These are phyloP conservation scores for Apogon talboti DNA, from an alignment of 2,797 vertebrate genomes.

Conservation along the genomic window DNA sequence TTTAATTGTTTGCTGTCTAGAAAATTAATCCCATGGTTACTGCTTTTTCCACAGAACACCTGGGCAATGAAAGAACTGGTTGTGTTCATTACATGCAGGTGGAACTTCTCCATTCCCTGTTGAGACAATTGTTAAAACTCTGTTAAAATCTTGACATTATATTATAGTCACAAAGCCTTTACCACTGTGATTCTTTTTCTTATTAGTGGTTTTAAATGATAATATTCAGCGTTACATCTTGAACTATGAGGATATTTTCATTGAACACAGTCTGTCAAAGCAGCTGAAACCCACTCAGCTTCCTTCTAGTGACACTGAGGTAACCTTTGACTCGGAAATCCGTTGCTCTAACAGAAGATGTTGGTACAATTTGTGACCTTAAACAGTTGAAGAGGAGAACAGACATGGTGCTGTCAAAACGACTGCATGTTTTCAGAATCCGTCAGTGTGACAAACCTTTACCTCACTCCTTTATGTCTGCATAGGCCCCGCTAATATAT, in stretches of 20 bases:
- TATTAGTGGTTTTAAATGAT: neutral
- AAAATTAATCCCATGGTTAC: conserved; percentile 39
- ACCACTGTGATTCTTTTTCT: too few species aligned
- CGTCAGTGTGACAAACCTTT: neutral
- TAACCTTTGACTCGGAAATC: conserved; percentile 52
- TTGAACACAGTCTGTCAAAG: neutral
- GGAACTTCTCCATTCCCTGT: conserved; percentile 1
- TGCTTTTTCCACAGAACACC: conserved; percentile 41
- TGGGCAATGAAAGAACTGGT: conserved; percentile 22
- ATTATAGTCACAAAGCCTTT: neutral
- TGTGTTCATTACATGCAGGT: conserved; percentile 48
- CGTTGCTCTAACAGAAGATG: conserved; percentile 27
- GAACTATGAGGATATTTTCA: neutral
- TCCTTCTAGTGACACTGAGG: conserved; percentile 24
- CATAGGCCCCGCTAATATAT: neutral
- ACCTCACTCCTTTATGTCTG: neutral
- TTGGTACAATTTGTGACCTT: conserved; percentile 31
- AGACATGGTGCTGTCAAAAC: conserved; percentile 21
- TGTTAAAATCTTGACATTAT: neutral
- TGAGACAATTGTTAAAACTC: too few species aligned
- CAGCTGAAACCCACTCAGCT: neutral
- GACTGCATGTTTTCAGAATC: neutral
- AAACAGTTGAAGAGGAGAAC: conserved; percentile 40
- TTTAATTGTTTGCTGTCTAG: conserved; percentile 38
- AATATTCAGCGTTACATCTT: neutral